Evolutionary conservation across 2,888 invertebrate species (phyloP), one percentile per base, ranked within the genome.

Genomic region (Torymus tubicola): DNA sequence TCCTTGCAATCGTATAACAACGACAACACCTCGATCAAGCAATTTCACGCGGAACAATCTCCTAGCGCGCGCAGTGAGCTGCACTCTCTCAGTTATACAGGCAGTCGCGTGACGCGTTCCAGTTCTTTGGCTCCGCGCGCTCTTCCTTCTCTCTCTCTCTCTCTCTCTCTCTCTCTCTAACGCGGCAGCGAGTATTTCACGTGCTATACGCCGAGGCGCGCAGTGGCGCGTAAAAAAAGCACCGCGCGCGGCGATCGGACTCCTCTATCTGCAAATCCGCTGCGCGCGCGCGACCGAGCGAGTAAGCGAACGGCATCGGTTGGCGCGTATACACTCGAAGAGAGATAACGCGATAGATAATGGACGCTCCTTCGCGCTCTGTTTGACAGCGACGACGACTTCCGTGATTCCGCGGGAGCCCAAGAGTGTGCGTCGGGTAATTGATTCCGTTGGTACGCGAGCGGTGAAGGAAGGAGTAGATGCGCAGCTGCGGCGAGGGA

Each of bases 161-260:
- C 57, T 16, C 18, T 64, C 57, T 4, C 16, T 14, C 16, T 50
- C 11, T 24, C 10, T 68, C 53, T 21, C n/a, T 8, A n/a, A 21
- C 31, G 16, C 53, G 57, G 55, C n/a, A 16, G 8, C 31, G 13
- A 16, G 52, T 24, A 61, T 76, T 65, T 14, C 65, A 50, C 5
- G 58, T 58, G 58, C 21, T 14, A 65, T 65, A 65, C 21, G 65
- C 42, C 57, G 50, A n/a, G 21, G 68, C 13, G 71, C 78, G 71
- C 78, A 71, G 65, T 65, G 65, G 60, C 31, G 65, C 78, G 78
- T 78, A 78, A 78, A 78, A 71, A 77, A 70, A 52, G 16, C 13
- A 3, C 65, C 53, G 63, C 68, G 55, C 24, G 13, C 21, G 61
- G 55, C 16, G 31, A 52, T n/a, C 57, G 64, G 55, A 64, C 52